These are phyloP conservation scores for Aplysia californica DNA, from an alignment of 1,140 invertebrate species.

Conservation along the genomic window DNA sequence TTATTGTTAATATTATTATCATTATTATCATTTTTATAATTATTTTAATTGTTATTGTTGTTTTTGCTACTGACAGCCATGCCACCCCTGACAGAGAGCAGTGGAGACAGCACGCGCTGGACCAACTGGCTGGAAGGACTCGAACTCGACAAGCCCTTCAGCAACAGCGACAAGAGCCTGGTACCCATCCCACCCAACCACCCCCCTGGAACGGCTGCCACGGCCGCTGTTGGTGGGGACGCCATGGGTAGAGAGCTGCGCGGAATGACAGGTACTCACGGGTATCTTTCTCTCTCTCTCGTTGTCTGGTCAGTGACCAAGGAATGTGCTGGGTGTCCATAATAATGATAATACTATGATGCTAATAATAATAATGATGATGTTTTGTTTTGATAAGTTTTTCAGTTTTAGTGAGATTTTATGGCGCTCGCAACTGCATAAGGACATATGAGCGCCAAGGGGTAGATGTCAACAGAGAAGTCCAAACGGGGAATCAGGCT, in stretches of 20 bases:
- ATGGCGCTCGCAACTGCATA: no score
- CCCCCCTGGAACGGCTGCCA: neutral
- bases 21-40: no score
- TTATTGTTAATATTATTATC: no score
- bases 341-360: no score
- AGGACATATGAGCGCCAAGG: no score
- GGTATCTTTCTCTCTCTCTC: neutral
- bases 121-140: conserved; percentile 28
- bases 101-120: conserved; percentile 28
- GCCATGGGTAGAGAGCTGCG: neutral
- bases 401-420: no score
- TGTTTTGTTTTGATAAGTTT: no score
- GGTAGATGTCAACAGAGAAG: no score
- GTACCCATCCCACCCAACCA: neutral
- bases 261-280: neutral
- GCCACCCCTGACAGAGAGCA: conserved; percentile 13
- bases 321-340: neutral
- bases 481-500: no score
- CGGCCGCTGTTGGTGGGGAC: neutral
- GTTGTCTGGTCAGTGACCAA: neutral
- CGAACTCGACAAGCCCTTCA: conserved; percentile 17
- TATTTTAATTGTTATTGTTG: no score
- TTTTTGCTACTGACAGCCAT: no score
- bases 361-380: neutral
- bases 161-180: conserved; percentile 25